phyloP scores from a whole-genome alignment of 1,140 invertebrate species.

The Diuraphis noxia region DNA sequence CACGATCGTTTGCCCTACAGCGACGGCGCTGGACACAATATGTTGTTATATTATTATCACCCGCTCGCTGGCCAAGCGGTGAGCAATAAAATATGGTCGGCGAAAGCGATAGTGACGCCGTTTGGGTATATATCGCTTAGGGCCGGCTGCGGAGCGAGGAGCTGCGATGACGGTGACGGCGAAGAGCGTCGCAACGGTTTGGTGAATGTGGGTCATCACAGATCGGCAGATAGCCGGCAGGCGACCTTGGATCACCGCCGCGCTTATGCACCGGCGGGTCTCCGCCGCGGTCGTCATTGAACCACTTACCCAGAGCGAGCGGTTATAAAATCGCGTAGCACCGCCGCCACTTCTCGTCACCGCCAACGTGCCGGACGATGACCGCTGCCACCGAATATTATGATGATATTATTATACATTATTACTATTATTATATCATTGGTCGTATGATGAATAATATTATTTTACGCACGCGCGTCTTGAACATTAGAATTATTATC shows the following conservation, averaged over 20 bases:
- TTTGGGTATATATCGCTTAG: background rate
- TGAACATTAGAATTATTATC: background rate
- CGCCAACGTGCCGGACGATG: background rate
- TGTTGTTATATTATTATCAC: background rate
- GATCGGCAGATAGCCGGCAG: background rate
- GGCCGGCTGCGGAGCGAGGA: background rate
- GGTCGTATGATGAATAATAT: background rate
- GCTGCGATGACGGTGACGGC: background rate
- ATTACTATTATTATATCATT: constrained; percentile 7
- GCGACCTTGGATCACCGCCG: constrained; percentile 16
- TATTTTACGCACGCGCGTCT: background rate
- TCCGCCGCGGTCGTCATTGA: constrained; percentile 24
- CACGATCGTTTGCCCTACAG: background rate
- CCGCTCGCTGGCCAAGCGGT: background rate
- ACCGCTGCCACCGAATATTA: background rate
- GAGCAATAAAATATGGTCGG: background rate
- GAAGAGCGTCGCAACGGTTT: background rate
- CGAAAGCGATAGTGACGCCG: background rate
- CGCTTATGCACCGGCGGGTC: background rate
- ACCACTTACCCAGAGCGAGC: constrained; percentile 13
- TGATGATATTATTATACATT: background rate
- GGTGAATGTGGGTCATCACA: constrained; percentile 21
- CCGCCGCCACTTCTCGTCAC: background rate
- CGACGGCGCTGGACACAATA: background rate
- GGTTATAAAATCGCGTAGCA: background rate